phyloP scores from a whole-genome alignment of 2,888 invertebrate species.

The Agriopis aurantiaria region DNA sequence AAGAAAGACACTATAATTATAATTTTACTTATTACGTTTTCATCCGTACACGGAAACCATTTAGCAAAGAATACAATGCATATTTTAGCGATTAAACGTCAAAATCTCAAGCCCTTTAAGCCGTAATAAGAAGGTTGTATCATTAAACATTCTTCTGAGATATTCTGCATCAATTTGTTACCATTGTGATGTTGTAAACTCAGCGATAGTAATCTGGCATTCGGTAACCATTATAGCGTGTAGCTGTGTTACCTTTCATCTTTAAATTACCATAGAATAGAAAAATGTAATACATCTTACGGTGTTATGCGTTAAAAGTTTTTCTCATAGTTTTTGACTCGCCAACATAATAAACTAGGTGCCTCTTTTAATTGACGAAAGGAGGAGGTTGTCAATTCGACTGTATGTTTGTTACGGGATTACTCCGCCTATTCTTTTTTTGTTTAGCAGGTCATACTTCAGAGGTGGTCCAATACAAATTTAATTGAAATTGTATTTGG shows the following conservation, averaged over 20 bases:
- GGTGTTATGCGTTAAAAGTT: slow-evolving; percentile 9
- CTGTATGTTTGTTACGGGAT: no score
- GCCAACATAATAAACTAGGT: neutral
- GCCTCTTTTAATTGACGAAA: no score
- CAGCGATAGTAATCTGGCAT: slow-evolving; percentile 19
- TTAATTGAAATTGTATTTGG: no score
- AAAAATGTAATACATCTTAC: slow-evolving; percentile 14
- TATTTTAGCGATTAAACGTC: slow-evolving; percentile 23
- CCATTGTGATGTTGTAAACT: slow-evolving; percentile 22
- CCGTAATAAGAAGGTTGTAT: slow-evolving; percentile 8
- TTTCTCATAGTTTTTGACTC: neutral
- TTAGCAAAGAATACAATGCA: slow-evolving; percentile 44
- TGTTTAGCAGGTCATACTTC: no score
- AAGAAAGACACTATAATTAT: no score
- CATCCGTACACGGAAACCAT: slow-evolving; percentile 27
- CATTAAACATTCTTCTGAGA: slow-evolving; percentile 5
- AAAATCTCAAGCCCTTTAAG: slow-evolving; percentile 24
- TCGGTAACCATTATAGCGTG: slow-evolving; percentile 26
- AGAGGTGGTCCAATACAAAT: no score
- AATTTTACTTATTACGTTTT: neutral
- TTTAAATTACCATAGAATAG: slow-evolving; percentile 27
- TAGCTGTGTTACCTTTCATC: slow-evolving; percentile 24
- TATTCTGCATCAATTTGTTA: slow-evolving; percentile 15
- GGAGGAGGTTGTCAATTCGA: no score
- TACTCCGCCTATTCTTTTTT: no score